Evolutionary conservation across 2,113 vertebrate genomes (phyloP).

Genomic region (human): DNA sequence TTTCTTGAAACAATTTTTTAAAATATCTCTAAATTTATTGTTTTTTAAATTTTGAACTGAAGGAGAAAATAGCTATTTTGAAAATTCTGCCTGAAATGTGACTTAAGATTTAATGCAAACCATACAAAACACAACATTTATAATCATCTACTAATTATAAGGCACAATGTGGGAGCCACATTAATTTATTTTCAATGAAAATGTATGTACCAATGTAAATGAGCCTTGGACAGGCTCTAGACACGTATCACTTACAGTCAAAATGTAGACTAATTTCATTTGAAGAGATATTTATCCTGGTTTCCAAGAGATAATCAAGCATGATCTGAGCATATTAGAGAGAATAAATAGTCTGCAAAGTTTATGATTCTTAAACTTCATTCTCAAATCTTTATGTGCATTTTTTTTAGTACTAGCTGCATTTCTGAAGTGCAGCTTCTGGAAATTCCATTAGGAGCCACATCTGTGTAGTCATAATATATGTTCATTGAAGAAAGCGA

Average conservation of each 20-base stretch:
- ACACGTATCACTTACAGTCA: not conserved
- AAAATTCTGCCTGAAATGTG: not conserved
- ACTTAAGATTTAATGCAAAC: not conserved
- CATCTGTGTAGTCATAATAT: slow-evolving; percentile 58
- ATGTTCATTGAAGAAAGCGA: slow-evolving; percentile 49
- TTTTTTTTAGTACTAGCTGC: slow-evolving; percentile 37
- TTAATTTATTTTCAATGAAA: not conserved
- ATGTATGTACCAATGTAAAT: not conserved
- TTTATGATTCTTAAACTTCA: slow-evolving; percentile 36
- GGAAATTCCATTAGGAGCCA: slow-evolving; percentile 62
- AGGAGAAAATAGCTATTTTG: not conserved
- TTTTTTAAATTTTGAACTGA: slow-evolving; percentile 10
- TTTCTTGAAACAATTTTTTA: not conserved
- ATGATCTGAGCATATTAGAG: not conserved
- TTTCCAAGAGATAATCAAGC: not conserved
- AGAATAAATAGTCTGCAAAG: slow-evolving; percentile 4
- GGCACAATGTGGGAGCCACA: not conserved
- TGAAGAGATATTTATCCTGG: not conserved
- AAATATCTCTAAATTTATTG: not conserved
- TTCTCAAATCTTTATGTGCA: not conserved
- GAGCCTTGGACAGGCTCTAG: not conserved
- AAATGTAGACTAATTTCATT: slow-evolving; percentile 7
- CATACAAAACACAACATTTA: not conserved
- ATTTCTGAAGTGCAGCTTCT: slow-evolving; percentile 62
- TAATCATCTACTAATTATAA: not conserved